Evolutionary conservation across 2,888 invertebrate genomes (phyloP).

Genomic region (Timema podura): DNA sequence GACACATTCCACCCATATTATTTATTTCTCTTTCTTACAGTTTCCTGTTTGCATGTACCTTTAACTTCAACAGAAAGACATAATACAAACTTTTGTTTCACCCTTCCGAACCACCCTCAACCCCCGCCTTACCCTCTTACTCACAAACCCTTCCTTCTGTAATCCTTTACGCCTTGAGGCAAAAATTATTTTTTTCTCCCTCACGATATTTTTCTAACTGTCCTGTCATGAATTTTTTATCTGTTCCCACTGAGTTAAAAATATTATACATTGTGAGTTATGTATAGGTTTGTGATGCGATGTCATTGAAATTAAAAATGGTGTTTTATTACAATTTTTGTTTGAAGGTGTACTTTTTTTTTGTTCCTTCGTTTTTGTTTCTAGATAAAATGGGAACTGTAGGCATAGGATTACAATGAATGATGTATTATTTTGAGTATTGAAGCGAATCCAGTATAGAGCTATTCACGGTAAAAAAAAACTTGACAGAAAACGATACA

Average conservation of each 20-base stretch:
- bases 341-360: constrained; percentile 22
- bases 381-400: background rate
- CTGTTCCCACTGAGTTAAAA: constrained; percentile 3
- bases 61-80: no score
- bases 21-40: no score
- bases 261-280: constrained; percentile 18
- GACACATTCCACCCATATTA: no score
- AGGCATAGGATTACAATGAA: constrained; percentile 10
- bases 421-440: background rate
- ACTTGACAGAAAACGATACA: no score
- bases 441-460: background rate
- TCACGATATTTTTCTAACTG: background rate
- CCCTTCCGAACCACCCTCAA: no score
- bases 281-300: constrained; percentile 25
- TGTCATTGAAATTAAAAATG: constrained; percentile 25
- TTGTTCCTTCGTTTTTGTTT: no score
- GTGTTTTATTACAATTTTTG: constrained; percentile 26
- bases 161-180: constrained; percentile 10
- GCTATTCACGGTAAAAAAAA: background rate
- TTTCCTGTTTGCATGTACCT: no score
- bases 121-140: no score
- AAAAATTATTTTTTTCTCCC: constrained; percentile 8
- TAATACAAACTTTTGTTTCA: no score
- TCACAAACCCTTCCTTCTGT: background rate
- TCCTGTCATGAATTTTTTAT: background rate